phyloP scores from a whole-genome alignment of 2,888 invertebrate genomes.

The Ormyrus nitidulus region DNA sequence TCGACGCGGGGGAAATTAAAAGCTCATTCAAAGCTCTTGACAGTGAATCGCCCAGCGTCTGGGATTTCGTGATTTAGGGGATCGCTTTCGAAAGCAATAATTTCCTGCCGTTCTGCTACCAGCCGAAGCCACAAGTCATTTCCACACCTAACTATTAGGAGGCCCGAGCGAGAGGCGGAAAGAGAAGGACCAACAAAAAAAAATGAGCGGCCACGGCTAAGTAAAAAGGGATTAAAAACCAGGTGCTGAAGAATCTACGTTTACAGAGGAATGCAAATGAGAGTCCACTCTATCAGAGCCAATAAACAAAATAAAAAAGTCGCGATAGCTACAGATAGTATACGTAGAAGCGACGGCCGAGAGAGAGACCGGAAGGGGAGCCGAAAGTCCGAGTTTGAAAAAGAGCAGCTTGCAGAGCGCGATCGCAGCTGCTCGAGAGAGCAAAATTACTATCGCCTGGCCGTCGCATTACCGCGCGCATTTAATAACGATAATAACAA shows the following conservation, averaged over 20 bases:
- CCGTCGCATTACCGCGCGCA: conserved; percentile 53
- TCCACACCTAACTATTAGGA: conserved; percentile 74
- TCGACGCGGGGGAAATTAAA: conserved; percentile 59
- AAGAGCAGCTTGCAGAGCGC: conserved; percentile 62
- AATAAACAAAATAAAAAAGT: too few relatives aligned
- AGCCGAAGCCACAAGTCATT: conserved; percentile 73
- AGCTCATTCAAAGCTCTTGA: conserved; percentile 59
- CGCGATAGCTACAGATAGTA: too few relatives aligned
- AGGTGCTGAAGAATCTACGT: background rate
- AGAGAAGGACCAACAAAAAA: conserved; percentile 5
- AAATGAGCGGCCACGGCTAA: background rate
- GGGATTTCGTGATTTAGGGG: conserved; percentile 68
- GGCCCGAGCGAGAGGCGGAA: conserved; percentile 12
- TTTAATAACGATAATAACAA: conserved; percentile 64
- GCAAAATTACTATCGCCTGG: conserved; percentile 60
- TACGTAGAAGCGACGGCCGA: too few relatives aligned
- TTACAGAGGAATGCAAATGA: conserved; percentile 1
- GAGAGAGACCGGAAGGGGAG: too few relatives aligned
- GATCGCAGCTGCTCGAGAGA: conserved; percentile 59
- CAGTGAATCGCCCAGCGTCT: conserved; percentile 54
- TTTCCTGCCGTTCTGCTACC: conserved; percentile 68
- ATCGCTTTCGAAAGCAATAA: conserved; percentile 69
- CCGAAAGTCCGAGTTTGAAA: too few relatives aligned
- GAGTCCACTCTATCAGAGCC: conserved; percentile 9
- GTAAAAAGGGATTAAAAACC: conserved; percentile 41